Evolutionary conservation across 2,888 invertebrate species (phyloP).

Genomic region (Philaethria dido): DNA sequence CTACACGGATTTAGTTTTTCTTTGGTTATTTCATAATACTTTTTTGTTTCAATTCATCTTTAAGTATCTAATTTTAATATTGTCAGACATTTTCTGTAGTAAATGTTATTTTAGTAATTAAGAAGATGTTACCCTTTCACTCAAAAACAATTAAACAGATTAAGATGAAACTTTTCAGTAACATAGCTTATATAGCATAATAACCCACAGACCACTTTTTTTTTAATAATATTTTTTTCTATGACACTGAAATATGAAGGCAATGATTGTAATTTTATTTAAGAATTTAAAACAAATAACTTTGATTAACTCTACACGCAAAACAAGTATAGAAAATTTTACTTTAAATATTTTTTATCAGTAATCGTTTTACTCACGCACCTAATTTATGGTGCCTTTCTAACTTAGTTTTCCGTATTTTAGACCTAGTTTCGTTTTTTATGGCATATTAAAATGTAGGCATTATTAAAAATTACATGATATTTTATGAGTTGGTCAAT

Average conservation of each 20-base stretch:
- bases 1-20: no score
- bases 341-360: constrained; percentile 34
- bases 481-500: background rate
- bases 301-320: constrained; percentile 35
- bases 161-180: no score
- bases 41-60: no score
- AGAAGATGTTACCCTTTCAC: no score
- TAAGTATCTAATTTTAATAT: no score
- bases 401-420: constrained; percentile 20
- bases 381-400: constrained; percentile 32
- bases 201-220: no score
- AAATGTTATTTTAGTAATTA: no score
- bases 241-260: background rate
- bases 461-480: background rate
- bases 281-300: constrained; percentile 30
- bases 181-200: no score
- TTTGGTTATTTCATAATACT: no score
- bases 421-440: constrained; percentile 26
- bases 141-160: no score
- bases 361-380: constrained; percentile 42
- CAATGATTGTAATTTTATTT: background rate
- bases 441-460: background rate
- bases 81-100: no score
- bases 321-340: constrained; percentile 21
- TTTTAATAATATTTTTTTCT: no score